Base-by-base conservation (phyloP, 2,113 vertebrate species). In the Cinclus mexicanus region DNA sequence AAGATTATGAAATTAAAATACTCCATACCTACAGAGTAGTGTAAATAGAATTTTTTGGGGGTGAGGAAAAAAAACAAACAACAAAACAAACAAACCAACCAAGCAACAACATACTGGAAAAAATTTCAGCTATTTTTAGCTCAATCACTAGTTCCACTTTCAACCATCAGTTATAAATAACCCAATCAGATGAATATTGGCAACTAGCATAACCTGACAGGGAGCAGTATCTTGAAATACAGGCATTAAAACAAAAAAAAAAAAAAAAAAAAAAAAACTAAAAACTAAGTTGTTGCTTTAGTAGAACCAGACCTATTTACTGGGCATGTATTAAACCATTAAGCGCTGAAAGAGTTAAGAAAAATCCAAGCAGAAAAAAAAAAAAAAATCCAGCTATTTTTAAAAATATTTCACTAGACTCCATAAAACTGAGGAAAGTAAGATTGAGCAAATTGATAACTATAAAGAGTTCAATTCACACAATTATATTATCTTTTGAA, bases 31-130 rank as follows among this genome's bases (percentile, higher is more conserved):
- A 17, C 25, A 7, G n/a, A 53, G 3, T 70, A 57, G 11, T 8
- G 3, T 16, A 41, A 90, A 81, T 4, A 5, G 2, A 71, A 11
- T 0, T 44, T 29, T 57, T 8, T 0, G 3, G 8, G 13, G 10
- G 4, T 12, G 3, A 1, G 2, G 8, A 4, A 31, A 28, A 13
- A 19, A 6, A 17, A 3, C 16, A 44, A 19, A 42, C 0, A 12
- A 39, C 13, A 55, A 55, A 77, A 11, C 13, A 79, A 72, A 55
- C 4, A 70, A 70, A 63, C 15, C 14, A 79, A 22, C 0, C 5
- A 35, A 59, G 2, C 3, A 83, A 60, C 14, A 72, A 13, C 0
- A 1, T 1, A 80, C 10, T 60, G 33, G 37, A 59, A 87, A 71
- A 52, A n/a, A 31, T 0, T 35, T 50, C 39, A 59, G 5, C 18